Percentiles rank a stretch among this genome's conserved stretches.
Evolutionary conservation across 2,113 vertebrate species (phyloP).

Genomic region (Nycticebus coucang): DNA sequence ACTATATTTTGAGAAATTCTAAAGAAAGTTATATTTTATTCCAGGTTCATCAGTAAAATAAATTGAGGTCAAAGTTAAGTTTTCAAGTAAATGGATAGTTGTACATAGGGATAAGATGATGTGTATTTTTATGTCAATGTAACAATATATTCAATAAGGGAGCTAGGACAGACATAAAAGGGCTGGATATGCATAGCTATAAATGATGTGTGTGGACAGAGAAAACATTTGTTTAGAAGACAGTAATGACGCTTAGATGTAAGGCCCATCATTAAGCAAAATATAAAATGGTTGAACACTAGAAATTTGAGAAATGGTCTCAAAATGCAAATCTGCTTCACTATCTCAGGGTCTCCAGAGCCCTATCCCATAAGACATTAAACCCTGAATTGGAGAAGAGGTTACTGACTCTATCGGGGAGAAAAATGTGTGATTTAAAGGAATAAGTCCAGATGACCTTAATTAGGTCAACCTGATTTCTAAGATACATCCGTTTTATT

Average conservation of each 20-base stretch:
- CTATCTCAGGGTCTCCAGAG: background rate
- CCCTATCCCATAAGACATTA: background rate
- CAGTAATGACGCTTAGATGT: background rate
- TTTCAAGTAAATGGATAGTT: background rate
- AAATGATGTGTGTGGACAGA: background rate
- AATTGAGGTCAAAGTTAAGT: background rate
- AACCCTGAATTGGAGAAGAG: background rate
- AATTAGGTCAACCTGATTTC: conserved; percentile 70
- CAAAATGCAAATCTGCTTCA: conserved; percentile 26
- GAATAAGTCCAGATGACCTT: conserved; percentile 52
- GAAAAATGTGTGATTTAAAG: conserved; percentile 57
- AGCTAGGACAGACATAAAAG: background rate
- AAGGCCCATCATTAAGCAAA: background rate
- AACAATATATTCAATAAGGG: background rate
- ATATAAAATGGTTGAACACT: background rate
- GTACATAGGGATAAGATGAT: background rate
- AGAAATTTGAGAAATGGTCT: conserved; percentile 1
- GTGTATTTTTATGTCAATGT: background rate
- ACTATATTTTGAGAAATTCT: background rate
- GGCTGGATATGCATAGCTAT: background rate
- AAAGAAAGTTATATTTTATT: background rate
- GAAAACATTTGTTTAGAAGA: background rate
- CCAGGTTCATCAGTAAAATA: background rate
- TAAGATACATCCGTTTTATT: conserved; percentile 71
- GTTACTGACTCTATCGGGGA: background rate